Conservation (phyloP, 2,797 vertebrate species). For the Mormyrus proboscirostris region DNA sequence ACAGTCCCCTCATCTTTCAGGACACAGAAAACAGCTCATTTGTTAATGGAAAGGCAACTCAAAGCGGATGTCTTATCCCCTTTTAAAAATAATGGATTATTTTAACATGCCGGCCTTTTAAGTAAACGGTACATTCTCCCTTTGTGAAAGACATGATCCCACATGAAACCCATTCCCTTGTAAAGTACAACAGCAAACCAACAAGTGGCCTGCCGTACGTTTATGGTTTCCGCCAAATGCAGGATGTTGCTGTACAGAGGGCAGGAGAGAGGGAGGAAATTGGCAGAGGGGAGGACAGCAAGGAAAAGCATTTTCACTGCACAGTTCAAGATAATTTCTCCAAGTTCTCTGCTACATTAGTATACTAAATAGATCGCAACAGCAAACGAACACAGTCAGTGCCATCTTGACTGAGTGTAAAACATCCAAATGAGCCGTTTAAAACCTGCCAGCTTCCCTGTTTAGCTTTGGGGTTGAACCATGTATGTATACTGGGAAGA, state of each 20-base stretch:
- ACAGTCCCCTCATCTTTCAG: neutral
- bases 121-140: neutral
- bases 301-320: neutral
- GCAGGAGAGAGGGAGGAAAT: neutral
- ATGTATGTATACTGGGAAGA: neutral
- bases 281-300: neutral
- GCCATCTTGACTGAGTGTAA: neutral
- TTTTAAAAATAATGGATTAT: neutral
- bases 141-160: neutral
- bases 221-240: neutral
- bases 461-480: neutral
- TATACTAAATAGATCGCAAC: neutral
- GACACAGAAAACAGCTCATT: neutral
- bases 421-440: neutral
- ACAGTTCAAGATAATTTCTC: neutral
- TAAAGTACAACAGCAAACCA: neutral
- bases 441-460: neutral
- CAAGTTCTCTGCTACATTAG: neutral
- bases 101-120: neutral
- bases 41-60: neutral
- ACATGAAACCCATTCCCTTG: neutral
- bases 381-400: neutral
- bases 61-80: neutral
- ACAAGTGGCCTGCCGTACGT: neutral
- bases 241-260: neutral